These are phyloP conservation scores for Phymorhynchus buccinoides DNA, from an alignment of 1,140 invertebrate species.

Conservation along the genomic window DNA sequence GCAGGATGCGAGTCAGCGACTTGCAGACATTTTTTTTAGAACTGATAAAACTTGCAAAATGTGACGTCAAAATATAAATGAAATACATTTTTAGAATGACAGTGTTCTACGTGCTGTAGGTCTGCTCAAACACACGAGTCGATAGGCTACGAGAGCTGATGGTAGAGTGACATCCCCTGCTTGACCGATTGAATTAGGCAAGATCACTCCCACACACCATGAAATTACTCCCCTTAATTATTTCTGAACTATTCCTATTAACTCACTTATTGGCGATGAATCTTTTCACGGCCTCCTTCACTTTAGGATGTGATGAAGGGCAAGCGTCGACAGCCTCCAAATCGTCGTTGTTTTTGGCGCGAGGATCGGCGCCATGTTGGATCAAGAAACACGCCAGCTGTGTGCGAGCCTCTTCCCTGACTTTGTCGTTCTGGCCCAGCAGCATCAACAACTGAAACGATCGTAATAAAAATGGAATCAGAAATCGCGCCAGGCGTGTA, in stretches of 20 bases:
- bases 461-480: background rate
- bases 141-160: too few species aligned
- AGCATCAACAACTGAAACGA: slow-evolving; percentile 17
- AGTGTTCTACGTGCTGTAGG: background rate
- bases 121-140: too few species aligned
- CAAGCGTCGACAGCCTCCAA: background rate
- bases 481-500: background rate
- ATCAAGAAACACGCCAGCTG: slow-evolving; percentile 10
- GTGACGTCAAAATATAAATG: too few species aligned
- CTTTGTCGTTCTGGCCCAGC: background rate
- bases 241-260: too few species aligned
- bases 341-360: slow-evolving; percentile 11
- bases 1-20: too few species aligned
- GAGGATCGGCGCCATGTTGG: background rate
- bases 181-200: too few species aligned
- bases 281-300: background rate
- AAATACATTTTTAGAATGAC: background rate
- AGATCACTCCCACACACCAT: too few species aligned
- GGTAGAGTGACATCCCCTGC: too few species aligned
- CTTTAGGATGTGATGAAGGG: background rate
- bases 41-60: too few species aligned
- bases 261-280: background rate
- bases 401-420: slow-evolving; percentile 1
- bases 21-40: too few species aligned
- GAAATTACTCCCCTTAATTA: too few species aligned